phyloP scores from a whole-genome alignment of 1,140 invertebrate species.

The Hycleus phaleratus region DNA sequence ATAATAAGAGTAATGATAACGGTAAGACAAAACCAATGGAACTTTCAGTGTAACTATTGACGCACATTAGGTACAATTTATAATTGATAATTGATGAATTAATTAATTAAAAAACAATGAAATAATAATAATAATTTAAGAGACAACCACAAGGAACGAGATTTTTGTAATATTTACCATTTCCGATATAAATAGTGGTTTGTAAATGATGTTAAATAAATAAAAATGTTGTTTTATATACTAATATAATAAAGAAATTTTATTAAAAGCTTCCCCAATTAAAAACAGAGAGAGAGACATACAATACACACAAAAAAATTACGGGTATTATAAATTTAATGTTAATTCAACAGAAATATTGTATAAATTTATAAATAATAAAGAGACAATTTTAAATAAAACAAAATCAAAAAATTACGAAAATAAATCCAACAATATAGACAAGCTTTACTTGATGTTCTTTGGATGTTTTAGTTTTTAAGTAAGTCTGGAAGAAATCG shows the following conservation, averaged over 20 bases:
- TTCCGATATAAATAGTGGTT: slow-evolving; percentile 32
- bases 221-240: slow-evolving; percentile 42
- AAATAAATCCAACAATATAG: neutral
- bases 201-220: slow-evolving; percentile 41
- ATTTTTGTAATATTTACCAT: slow-evolving; percentile 31
- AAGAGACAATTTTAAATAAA: slow-evolving; percentile 16
- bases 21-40: slow-evolving; percentile 17
- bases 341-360: slow-evolving; percentile 17
- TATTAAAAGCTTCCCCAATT: slow-evolving; percentile 27
- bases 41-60: slow-evolving; percentile 34
- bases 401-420: neutral
- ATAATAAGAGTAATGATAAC: no score
- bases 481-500: slow-evolving; percentile 3
- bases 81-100: slow-evolving; percentile 14
- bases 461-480: slow-evolving; percentile 15
- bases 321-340: slow-evolving; percentile 34
- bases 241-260: slow-evolving; percentile 38
- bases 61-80: slow-evolving; percentile 37
- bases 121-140: slow-evolving; percentile 9
- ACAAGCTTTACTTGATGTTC: slow-evolving; percentile 23
- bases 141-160: slow-evolving; percentile 20
- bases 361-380: slow-evolving; percentile 25
- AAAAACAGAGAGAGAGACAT: slow-evolving; percentile 18
- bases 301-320: slow-evolving; percentile 22
- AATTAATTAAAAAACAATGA: neutral